Conservation (phyloP, 2,888 invertebrate species). For the Himalopsyche kuldschensis region DNA sequence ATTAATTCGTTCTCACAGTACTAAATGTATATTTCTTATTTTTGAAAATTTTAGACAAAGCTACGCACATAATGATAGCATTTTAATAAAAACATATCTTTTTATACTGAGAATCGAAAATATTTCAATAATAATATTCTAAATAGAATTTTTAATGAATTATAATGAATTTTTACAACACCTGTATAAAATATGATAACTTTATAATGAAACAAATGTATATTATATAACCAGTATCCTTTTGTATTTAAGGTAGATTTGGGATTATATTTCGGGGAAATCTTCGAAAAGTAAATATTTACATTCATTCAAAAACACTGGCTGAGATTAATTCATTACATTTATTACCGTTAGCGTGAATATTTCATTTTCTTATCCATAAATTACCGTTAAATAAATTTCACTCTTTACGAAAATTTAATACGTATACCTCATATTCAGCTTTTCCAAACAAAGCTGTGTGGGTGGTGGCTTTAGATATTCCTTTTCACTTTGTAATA, state of each 20-base stretch:
- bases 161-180: too few relatives aligned
- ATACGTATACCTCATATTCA: background rate
- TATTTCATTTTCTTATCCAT: constrained; percentile 1
- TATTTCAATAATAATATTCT: too few relatives aligned
- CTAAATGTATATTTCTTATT: too few relatives aligned
- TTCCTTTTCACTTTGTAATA: constrained; percentile 29
- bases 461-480: background rate
- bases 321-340: background rate
- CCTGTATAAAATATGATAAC: too few relatives aligned
- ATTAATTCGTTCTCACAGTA: too few relatives aligned
- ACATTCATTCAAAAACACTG: background rate
- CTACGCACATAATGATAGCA: too few relatives aligned
- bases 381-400: background rate
- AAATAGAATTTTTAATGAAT: too few relatives aligned
- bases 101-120: too few relatives aligned
- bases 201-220: background rate
- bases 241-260: background rate
- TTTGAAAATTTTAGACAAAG: too few relatives aligned
- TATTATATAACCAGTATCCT: background rate
- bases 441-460: background rate
- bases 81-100: too few relatives aligned
- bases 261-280: background rate
- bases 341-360: background rate
- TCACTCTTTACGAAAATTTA: background rate
- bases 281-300: background rate